Percentiles rank a stretch among this genome's conserved stretches.
These are phyloP conservation scores for Uloborus plumipes DNA, from an alignment of 2,888 invertebrate species.

Conservation along the genomic window DNA sequence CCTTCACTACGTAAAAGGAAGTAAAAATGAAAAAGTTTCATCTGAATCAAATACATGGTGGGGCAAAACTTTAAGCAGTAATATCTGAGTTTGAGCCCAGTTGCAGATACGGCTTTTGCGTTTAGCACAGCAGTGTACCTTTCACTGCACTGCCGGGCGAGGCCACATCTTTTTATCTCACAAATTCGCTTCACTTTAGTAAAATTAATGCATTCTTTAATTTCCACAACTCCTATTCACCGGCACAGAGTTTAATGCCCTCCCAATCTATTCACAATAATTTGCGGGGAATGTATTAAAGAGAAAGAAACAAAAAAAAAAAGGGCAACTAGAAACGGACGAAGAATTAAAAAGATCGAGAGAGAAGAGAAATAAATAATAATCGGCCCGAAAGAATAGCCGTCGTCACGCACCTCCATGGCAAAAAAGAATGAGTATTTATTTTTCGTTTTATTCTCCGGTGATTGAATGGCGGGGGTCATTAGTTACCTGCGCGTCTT, in stretches of 20 bases:
- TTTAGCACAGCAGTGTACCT: too few species aligned
- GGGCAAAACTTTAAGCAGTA: too few species aligned
- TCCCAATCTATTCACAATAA: conserved; percentile 39
- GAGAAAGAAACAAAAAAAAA: too few species aligned
- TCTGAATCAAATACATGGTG: too few species aligned
- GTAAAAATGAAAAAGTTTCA: too few species aligned
- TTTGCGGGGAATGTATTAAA: conserved; percentile 38
- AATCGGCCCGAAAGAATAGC: conserved; percentile 14
- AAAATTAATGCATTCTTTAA: too few species aligned
- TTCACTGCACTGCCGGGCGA: too few species aligned
- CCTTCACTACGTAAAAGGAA: too few species aligned
- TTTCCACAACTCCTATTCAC: not conserved
- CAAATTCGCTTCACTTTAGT: too few species aligned
- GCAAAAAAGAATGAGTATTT: not conserved
- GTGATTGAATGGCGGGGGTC: conserved; percentile 31
- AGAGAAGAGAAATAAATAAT: not conserved
- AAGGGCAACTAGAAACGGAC: not conserved
- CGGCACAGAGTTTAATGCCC: conserved; percentile 37
- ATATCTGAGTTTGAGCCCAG: too few species aligned
- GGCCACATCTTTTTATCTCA: too few species aligned
- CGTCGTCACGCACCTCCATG: conserved; percentile 30
- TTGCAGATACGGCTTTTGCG: too few species aligned
- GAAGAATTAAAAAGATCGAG: conserved; percentile 1
- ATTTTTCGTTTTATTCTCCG: not conserved
- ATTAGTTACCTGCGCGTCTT: conserved; percentile 39